Evolutionary conservation across 2,797 vertebrate genomes (phyloP).

Genomic region (Parauchenoglanis ngamensis): DNA sequence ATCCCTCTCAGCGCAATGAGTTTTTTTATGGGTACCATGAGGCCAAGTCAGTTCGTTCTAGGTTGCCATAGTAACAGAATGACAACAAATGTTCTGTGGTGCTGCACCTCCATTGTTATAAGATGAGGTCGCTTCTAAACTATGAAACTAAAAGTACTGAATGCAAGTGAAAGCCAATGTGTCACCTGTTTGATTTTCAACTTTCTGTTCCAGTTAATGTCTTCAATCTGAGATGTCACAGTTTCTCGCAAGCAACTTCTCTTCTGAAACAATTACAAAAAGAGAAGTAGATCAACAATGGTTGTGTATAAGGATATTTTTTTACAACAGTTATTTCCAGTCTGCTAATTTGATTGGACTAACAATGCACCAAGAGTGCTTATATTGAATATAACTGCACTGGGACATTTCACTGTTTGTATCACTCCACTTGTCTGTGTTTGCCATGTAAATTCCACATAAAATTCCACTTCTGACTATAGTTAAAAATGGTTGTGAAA

Average conservation of each 20-base stretch:
- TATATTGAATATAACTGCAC: background rate
- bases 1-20: constrained; percentile 48
- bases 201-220: constrained; percentile 75
- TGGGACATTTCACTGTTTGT: background rate
- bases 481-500: background rate
- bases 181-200: constrained; percentile 73
- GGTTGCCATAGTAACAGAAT: constrained; percentile 35
- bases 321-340: no score
- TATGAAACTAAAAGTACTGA: background rate
- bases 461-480: background rate
- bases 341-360: background rate
- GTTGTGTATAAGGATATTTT: background rate
- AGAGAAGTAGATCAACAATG: background rate
- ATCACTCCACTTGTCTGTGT: background rate
- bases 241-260: constrained; percentile 75
- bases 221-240: constrained; percentile 73
- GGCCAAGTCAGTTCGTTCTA: constrained; percentile 42
- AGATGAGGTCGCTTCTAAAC: background rate
- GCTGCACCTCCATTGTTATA: background rate
- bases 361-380: background rate
- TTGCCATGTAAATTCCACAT: background rate
- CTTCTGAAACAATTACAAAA: constrained; percentile 62
- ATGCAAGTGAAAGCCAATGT: background rate
- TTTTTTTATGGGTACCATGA: constrained; percentile 49
- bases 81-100: constrained; percentile 18